Conservation (phyloP, 1,140 invertebrate genomes). For the Conus betulinus region DNA sequence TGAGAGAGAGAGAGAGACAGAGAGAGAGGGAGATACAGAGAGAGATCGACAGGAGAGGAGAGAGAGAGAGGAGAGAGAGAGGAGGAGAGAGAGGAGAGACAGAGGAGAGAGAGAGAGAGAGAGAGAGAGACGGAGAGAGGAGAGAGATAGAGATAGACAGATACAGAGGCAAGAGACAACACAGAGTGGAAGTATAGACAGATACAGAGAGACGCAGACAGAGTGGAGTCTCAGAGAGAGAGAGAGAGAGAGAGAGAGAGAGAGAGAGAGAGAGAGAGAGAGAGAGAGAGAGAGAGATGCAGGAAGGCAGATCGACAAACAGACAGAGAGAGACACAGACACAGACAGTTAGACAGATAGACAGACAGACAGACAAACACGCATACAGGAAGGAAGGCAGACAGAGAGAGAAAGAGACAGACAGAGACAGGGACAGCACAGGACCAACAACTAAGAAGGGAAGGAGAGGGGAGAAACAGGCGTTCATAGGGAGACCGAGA, state of each 20-base stretch:
- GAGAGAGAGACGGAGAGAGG: neutral
- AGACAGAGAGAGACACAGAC: too few species aligned
- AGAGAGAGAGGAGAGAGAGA: neutral
- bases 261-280: neutral
- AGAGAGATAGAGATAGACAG: too few species aligned
- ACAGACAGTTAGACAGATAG: too few species aligned
- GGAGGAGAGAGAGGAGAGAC: neutral
- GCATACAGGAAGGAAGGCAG: too few species aligned
- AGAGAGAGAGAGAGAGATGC: neutral
- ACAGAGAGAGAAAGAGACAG: too few species aligned
- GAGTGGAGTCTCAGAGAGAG: neutral
- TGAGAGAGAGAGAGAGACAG: neutral
- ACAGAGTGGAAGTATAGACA: neutral
- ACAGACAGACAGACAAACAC: too few species aligned
- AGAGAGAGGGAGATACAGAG: too few species aligned
- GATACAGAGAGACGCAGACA: too few species aligned
- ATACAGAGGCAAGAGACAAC: too few species aligned
- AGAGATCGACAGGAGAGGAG: too few species aligned
- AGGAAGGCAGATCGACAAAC: neutral
- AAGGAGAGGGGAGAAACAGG: neutral
- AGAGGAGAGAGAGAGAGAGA: neutral
- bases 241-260: neutral
- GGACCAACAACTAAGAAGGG: neutral
- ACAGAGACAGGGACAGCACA: neutral
- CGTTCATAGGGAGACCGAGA: neutral